Percentiles rank a stretch among this genome's conserved stretches.
Conservation (phyloP, 2,113 vertebrate genomes). For the Empidonax traillii region DNA sequence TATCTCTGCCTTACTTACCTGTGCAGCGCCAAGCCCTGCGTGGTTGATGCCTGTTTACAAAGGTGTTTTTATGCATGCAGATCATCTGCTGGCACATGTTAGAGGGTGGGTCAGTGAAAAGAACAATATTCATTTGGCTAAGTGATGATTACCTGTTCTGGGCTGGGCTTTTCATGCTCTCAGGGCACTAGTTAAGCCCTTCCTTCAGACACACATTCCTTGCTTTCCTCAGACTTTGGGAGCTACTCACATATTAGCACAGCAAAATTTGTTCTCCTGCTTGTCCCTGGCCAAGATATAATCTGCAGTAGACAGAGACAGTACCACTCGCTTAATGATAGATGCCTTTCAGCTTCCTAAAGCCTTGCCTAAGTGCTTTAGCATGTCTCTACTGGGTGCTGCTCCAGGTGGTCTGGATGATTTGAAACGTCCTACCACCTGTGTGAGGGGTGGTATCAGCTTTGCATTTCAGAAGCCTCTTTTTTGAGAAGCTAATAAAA, state of each 20-base stretch:
- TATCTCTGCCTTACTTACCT: neutral
- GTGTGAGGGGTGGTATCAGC: neutral
- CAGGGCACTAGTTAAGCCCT: neutral
- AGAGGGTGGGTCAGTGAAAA: neutral
- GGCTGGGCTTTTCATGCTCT: neutral
- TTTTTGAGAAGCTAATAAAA: neutral
- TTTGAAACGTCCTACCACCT: neutral
- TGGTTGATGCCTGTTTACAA: neutral
- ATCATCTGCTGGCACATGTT: neutral
- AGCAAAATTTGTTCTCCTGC: neutral
- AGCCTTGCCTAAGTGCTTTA: neutral
- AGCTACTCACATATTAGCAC: neutral
- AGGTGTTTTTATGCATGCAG: neutral
- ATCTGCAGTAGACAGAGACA: neutral
- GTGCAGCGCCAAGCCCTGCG: fast-evolving
- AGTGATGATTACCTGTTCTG: neutral
- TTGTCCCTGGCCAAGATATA: neutral
- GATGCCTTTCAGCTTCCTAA: neutral
- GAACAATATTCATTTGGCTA: neutral
- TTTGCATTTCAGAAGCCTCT: neutral
- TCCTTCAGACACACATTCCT: neutral
- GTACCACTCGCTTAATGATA: neutral
- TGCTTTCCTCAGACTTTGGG: neutral
- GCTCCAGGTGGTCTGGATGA: neutral
- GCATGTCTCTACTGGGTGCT: fast-evolving